Evolutionary conservation across 2,888 invertebrate species (phyloP), one percentile per base, ranked within the genome.

Genomic region (Tuberolachnus salignus): DNA sequence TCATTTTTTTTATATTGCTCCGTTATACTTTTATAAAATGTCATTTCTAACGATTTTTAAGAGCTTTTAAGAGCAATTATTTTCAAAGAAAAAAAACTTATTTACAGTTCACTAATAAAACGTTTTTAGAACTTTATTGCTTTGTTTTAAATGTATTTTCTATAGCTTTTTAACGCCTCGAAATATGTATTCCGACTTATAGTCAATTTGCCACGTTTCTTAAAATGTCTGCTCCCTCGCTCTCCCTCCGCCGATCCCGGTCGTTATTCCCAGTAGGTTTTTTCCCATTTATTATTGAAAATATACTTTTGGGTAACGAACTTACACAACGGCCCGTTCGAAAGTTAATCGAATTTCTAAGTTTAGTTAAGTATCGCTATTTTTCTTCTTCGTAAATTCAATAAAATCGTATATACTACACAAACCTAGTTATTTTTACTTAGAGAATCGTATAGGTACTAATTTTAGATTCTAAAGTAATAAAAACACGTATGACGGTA

Each of bases 311-410:
- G 1, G 19, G 14, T 19, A 6, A 14, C 19, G 10, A 61, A 59
- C 10, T 61, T 10, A 72, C 19, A 61, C 14, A 49, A 72, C 34
- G 61, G 19, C 49, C 10, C 0, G 26, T 72, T 61, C 16, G 49
- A 61, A 49, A 61, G 59, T 13, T 57, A 71, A 71, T 71, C 23
- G 1, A 44, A 23, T 71, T 71, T 71, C 23, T 26, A 6, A 71
- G 23, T 23, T 69, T 46, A 64, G 46, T 9, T 10, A n/a, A 26
- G n/a, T 11, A 11, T 23, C 21, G 57, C 10, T 8, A 1, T 46
- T 44, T 21, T 44, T 70, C 1, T 16, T 14, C 42, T 70, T 16
- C 21, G 8, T 21, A 55, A 70, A 34, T 23, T 70, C 10, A 2
- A 71, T 71, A n/a, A n/a, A 57, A 67, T 53, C 8, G 13, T 34